These are phyloP conservation scores for Babyrousa celebensis DNA, from an alignment of 2,797 vertebrate species.

Conservation along the genomic window DNA sequence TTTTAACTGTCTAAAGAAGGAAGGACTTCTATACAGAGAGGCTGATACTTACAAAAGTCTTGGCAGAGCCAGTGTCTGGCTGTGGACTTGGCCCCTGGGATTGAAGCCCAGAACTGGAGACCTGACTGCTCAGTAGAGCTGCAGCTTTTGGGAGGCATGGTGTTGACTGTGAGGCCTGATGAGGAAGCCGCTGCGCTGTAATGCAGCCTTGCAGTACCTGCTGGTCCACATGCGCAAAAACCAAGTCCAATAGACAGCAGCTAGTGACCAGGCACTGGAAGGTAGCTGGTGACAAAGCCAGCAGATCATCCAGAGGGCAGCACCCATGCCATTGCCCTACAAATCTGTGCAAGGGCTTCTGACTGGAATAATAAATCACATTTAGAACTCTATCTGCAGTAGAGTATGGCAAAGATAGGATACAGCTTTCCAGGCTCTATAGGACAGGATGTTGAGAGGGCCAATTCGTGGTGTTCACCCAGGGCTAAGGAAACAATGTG, in stretches of 20 bases:
- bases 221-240: neutral
- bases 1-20: neutral
- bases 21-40: neutral
- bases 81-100: neutral
- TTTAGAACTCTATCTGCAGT: neutral
- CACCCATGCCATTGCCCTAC: no score
- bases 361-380: neutral
- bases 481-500: neutral
- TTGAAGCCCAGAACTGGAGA: neutral
- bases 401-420: neutral
- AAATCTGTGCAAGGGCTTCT: no score
- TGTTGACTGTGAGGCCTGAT: neutral
- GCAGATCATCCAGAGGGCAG: neutral
- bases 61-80: neutral
- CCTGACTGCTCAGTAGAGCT: neutral
- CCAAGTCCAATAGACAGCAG: fast-evolving
- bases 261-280: no score
- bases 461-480: neutral
- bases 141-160: neutral
- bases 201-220: fast-evolving
- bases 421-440: neutral
- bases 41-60: neutral
- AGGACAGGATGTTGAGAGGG: neutral
- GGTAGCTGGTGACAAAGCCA: fast-evolving
- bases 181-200: neutral